These are phyloP conservation scores for Sinodicranocentrus sp. DNA, from an alignment of 2,888 invertebrate genomes.

Conservation along the genomic window DNA sequence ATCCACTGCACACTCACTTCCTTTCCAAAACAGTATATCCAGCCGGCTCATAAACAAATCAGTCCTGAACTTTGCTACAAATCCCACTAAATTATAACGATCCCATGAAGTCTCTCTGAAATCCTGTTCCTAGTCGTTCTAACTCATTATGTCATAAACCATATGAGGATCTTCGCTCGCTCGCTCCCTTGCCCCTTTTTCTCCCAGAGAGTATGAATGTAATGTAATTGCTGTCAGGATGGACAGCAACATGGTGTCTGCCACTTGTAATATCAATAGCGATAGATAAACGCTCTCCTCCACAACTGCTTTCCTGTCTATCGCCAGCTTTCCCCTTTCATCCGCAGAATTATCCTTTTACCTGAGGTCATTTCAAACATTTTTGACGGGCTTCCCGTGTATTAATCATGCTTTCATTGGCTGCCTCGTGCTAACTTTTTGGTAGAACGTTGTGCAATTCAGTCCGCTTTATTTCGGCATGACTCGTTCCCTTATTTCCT, in stretches of 20 bases:
- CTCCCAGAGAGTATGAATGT: constrained; percentile 17
- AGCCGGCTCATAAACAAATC: constrained; percentile 66
- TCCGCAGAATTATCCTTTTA: too few relatives aligned
- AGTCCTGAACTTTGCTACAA: constrained; percentile 67
- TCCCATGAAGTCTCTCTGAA: constrained; percentile 59
- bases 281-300: constrained; percentile 39
- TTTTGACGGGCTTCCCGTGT: too few relatives aligned
- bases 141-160: constrained; percentile 68
- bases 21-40: constrained; percentile 34
- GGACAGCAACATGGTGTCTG: constrained; percentile 61
- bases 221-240: constrained; percentile 52
- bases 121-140: constrained; percentile 53
- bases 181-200: too few relatives aligned
- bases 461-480: too few relatives aligned
- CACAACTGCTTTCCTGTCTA: background rate
- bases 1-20: constrained; percentile 23
- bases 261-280: constrained; percentile 53
- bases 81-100: constrained; percentile 68
- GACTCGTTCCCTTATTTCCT: too few relatives aligned
- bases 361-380: too few relatives aligned
- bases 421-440: too few relatives aligned
- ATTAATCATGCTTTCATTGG: too few relatives aligned
- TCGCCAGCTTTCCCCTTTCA: constrained; percentile 22
- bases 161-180: constrained; percentile 51
- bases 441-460: too few relatives aligned